Conservation (phyloP, 2,113 vertebrate genomes). For the Spheniscus mendiculus region DNA sequence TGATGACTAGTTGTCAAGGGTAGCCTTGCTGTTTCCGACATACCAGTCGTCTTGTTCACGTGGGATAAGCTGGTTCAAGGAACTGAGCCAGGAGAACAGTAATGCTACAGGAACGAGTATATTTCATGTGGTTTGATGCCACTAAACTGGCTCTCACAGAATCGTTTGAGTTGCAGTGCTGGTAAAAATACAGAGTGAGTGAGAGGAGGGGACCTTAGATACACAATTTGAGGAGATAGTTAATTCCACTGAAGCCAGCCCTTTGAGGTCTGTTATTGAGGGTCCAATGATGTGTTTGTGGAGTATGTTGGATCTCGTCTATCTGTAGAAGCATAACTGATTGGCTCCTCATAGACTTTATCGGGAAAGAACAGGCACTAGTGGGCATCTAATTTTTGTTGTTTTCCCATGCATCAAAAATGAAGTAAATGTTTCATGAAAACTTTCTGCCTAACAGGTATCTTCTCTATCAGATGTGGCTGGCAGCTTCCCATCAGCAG, state of each 20-base stretch:
- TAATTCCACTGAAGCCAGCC: neutral
- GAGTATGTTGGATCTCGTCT: neutral
- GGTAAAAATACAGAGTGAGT: neutral
- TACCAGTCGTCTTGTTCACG: neutral
- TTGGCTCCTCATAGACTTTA: neutral
- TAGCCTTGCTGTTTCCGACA: neutral
- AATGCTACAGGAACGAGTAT: neutral
- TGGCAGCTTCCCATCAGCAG: constrained; percentile 60
- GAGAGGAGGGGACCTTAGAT: neutral
- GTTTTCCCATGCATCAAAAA: neutral
- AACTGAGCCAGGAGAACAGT: neutral
- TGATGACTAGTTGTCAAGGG: neutral
- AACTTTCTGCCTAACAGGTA: constrained; percentile 77
- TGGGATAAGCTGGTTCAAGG: neutral
- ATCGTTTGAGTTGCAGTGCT: neutral
- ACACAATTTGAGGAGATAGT: fast-evolving
- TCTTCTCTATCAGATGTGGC: constrained; percentile 83
- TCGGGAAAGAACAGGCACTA: neutral
- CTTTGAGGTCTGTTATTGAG: neutral
- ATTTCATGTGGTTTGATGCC: neutral
- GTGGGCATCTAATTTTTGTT: neutral
- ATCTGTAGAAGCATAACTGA: neutral
- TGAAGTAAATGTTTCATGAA: neutral
- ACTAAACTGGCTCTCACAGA: neutral
- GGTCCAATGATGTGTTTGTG: neutral